Evolutionary conservation across 2,888 invertebrate genomes (phyloP).

Genomic region (Perdita meconis): DNA sequence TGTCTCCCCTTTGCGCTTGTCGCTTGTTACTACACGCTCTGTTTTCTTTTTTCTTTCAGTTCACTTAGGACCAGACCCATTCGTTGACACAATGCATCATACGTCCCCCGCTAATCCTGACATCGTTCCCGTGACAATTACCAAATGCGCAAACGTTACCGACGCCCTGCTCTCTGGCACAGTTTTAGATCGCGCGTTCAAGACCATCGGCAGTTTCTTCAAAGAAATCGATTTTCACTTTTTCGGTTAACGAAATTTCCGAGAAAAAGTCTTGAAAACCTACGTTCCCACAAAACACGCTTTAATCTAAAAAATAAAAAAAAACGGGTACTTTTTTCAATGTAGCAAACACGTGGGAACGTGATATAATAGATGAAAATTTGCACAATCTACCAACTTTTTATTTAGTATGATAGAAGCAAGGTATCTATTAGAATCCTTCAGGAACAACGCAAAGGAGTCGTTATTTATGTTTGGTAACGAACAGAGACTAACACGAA

Average conservation of each 20-base stretch:
- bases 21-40: slow-evolving; percentile 3
- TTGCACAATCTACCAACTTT: too few species aligned
- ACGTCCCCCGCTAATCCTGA: neutral
- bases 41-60: slow-evolving; percentile 6
- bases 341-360: too few species aligned
- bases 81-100: neutral
- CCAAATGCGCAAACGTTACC: neutral
- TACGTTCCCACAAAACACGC: too few species aligned
- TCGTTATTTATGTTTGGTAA: slow-evolving; percentile 49
- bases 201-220: neutral
- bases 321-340: too few species aligned
- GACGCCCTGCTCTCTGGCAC: neutral
- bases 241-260: neutral
- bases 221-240: neutral
- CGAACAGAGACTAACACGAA: neutral
- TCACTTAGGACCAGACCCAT: slow-evolving; percentile 4
- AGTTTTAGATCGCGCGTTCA: neutral
- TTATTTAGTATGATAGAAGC: too few species aligned
- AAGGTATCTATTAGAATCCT: too few species aligned
- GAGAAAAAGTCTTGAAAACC: too few species aligned
- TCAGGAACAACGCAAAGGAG: slow-evolving; percentile 60
- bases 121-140: neutral
- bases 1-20: slow-evolving; percentile 69
- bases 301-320: too few species aligned
- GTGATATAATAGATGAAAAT: too few species aligned